Percentiles rank a stretch among this genome's conserved stretches.
Conservation (phyloP, 2,797 vertebrate species). For the Okamejei kenojei region DNA sequence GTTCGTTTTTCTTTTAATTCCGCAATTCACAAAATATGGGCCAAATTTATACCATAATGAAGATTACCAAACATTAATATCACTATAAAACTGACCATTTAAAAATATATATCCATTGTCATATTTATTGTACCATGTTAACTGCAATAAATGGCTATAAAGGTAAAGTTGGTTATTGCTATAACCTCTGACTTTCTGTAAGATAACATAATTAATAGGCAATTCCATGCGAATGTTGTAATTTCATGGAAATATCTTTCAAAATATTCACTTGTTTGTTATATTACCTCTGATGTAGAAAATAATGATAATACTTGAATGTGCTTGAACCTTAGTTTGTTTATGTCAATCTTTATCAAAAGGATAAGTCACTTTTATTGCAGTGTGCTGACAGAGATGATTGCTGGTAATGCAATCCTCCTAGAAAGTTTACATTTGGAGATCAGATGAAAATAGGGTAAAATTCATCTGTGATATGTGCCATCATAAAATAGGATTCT, state of each 20-base stretch:
- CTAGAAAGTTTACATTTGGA: not conserved
- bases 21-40: not conserved
- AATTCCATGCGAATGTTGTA: not conserved
- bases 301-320: not conserved
- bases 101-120: not conserved
- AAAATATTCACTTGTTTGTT: not conserved
- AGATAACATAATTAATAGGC: not conserved
- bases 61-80: not conserved
- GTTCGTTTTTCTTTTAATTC: not conserved
- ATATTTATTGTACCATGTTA: not conserved
- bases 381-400: not conserved
- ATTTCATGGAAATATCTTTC: not conserved
- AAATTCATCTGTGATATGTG: not conserved
- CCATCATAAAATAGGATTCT: not conserved
- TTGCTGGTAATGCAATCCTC: not conserved
- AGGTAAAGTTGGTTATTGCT: not conserved
- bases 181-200: not conserved
- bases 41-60: not conserved
- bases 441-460: not conserved
- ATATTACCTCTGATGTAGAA: not conserved
- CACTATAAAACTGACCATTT: not conserved
- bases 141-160: not conserved
- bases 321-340: not conserved
- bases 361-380: not conserved
- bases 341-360: not conserved